Conservation (phyloP, 1,140 invertebrate species). For the Dendroctonus ponderosae region DNA sequence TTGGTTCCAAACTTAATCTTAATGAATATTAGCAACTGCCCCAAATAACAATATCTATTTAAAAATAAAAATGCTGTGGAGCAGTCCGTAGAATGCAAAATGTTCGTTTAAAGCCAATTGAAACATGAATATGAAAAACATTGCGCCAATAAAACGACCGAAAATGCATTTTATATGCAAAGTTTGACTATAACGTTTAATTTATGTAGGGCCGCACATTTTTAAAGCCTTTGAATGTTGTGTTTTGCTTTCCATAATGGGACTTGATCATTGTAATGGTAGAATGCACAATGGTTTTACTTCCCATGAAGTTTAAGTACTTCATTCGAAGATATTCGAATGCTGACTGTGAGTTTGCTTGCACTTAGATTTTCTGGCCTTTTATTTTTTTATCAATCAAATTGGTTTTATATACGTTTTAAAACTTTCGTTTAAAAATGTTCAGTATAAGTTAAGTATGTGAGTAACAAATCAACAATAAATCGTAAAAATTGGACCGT, state of each 20-base stretch:
- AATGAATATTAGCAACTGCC: background rate
- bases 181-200: slow-evolving; percentile 7
- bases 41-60: slow-evolving; percentile 1
- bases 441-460: no score
- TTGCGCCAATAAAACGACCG: background rate
- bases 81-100: background rate
- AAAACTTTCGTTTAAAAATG: no score
- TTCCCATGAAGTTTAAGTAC: no score
- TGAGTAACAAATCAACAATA: no score
- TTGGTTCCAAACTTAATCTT: background rate
- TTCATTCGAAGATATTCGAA: no score
- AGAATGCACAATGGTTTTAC: no score
- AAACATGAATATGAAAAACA: slow-evolving; percentile 8
- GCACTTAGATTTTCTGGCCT: no score
- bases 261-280: no score
- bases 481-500: no score
- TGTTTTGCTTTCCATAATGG: background rate
- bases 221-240: slow-evolving; percentile 2
- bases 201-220: slow-evolving; percentile 10
- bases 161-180: slow-evolving; percentile 7
- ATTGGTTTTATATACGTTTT: no score
- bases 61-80: background rate
- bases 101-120: background rate
- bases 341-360: no score
- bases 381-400: no score